A percentile compares a stretch with the other conserved stretches of the same genome.
Conservation (phyloP, 1,140 invertebrate species). For the Cotesia chilonis region DNA sequence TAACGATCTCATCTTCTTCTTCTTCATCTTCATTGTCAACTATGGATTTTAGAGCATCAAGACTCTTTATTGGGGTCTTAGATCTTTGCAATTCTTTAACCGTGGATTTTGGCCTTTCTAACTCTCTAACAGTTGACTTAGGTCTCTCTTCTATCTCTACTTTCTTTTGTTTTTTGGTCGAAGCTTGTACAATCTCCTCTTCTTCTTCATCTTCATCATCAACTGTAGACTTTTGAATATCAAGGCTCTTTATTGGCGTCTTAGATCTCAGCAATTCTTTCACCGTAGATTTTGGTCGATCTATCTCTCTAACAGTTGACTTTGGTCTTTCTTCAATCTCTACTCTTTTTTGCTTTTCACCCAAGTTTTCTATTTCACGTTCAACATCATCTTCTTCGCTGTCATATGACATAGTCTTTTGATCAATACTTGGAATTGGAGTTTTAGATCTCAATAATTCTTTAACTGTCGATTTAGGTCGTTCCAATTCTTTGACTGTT, state of each 20-base stretch:
- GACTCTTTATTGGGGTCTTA: neutral
- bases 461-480: constrained; percentile 9
- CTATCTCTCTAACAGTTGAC: constrained; percentile 30
- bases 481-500: constrained; percentile 2
- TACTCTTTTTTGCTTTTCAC: no score
- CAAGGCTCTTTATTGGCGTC: neutral
- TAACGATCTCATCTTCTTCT: constrained; percentile 12
- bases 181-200: neutral
- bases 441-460: constrained; percentile 14
- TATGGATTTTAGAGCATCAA: no score
- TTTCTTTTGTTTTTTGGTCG: neutral
- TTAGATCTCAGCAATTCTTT: constrained; percentile 8
- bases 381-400: no score
- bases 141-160: neutral
- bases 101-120: constrained; percentile 22
- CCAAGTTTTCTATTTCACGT: no score
- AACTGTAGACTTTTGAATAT: neutral
- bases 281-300: constrained; percentile 25
- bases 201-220: neutral
- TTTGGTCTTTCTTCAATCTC: neutral
- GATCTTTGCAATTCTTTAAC: constrained; percentile 8
- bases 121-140: constrained; percentile 15
- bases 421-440: no score
- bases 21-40: neutral
- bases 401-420: no score